Evolutionary conservation across 2,797 vertebrate genomes (phyloP).

Genomic region (Epinephelus coioides): DNA sequence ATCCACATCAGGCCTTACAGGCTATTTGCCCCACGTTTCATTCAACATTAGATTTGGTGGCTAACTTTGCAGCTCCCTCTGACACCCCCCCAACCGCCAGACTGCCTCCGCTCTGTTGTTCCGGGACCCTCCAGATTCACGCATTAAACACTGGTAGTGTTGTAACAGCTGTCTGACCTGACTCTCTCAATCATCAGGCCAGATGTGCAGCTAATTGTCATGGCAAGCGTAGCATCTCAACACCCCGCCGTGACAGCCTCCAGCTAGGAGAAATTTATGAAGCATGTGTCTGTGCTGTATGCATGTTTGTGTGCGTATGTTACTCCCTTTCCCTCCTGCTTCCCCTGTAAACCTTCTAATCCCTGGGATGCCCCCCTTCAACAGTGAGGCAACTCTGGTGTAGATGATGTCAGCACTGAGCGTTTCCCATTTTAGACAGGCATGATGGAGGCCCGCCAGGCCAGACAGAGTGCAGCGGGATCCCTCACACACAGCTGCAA

Average conservation of each 20-base stretch:
- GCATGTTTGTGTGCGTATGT: constrained; percentile 28
- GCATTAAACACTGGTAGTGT: constrained; percentile 58
- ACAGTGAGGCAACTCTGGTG: constrained; percentile 1
- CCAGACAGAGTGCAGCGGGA: constrained; percentile 28
- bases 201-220: constrained; percentile 79
- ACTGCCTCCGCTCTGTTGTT: constrained; percentile 27
- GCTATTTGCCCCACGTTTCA: constrained; percentile 45
- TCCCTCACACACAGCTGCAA: constrained; percentile 48
- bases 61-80: constrained; percentile 37
- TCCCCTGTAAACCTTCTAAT: constrained; percentile 13
- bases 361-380: constrained; percentile 23
- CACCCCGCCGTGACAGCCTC: constrained; percentile 55
- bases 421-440: constrained; percentile 9
- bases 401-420: not conserved
- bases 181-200: constrained; percentile 66
- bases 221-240: constrained; percentile 53
- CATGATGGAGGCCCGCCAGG: not conserved
- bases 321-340: not conserved
- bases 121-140: constrained; percentile 54
- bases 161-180: constrained; percentile 60
- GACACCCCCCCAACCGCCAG: not conserved
- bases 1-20: not conserved
- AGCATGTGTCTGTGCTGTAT: constrained; percentile 43
- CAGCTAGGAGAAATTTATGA: constrained; percentile 62
- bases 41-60: constrained; percentile 38